phyloP scores from a whole-genome alignment of 1,140 invertebrate genomes.

The Dendrolimus punctatus region DNA sequence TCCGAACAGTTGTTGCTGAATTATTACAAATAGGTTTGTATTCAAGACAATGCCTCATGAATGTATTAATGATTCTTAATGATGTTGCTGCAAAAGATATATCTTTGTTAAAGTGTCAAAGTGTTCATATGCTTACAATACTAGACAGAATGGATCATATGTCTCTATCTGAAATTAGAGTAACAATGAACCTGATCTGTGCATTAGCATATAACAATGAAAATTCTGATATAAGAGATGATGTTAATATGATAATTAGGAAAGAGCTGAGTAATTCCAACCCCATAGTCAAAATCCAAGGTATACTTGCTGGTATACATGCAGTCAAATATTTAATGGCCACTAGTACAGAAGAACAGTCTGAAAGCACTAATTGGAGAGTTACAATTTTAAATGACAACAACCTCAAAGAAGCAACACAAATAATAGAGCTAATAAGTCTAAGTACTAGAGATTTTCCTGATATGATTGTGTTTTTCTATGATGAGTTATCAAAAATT shows the following conservation, averaged over 20 bases:
- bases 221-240: constrained; percentile 60
- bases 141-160: constrained; percentile 60
- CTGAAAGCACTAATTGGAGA: constrained; percentile 37
- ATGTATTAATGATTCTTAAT: constrained; percentile 50
- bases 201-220: constrained; percentile 57
- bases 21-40: constrained; percentile 47
- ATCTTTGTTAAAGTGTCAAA: constrained; percentile 49
- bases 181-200: constrained; percentile 63
- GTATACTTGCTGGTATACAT: constrained; percentile 60
- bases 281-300: constrained; percentile 54
- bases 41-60: constrained; percentile 48
- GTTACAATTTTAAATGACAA: constrained; percentile 46
- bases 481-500: constrained; percentile 80
- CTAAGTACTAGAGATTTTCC: constrained; percentile 58
- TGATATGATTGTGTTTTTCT: constrained; percentile 77
- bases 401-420: constrained; percentile 52
- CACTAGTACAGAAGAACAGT: constrained; percentile 20
- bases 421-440: constrained; percentile 58
- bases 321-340: constrained; percentile 62
- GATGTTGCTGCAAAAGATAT: constrained; percentile 56
- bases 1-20: constrained; percentile 48
- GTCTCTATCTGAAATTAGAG: constrained; percentile 47
- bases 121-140: constrained; percentile 59
- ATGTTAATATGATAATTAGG: constrained; percentile 64
- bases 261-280: constrained; percentile 62